Percentiles rank a stretch among this genome's conserved stretches.
Evolutionary conservation across 1,140 invertebrate species (phyloP).

Genomic region (Drosophila mayri): DNA sequence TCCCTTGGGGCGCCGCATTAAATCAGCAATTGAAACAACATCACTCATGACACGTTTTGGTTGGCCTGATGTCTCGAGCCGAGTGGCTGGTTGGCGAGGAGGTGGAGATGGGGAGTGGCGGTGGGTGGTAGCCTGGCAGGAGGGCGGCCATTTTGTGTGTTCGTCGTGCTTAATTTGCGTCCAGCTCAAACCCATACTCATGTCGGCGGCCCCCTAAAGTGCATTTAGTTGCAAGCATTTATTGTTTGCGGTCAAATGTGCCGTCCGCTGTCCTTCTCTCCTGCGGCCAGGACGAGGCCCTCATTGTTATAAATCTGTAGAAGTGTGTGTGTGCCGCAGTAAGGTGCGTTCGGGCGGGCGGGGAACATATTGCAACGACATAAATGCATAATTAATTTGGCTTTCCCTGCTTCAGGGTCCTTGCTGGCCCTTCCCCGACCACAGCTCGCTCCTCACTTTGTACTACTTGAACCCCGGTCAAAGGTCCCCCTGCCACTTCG

Average conservation of each 20-base stretch:
- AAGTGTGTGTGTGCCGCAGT: constrained; percentile 19
- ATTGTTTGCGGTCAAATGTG: constrained; percentile 80
- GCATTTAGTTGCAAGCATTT: constrained; percentile 83
- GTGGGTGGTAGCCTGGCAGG: constrained; percentile 16
- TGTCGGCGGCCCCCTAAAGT: constrained; percentile 62
- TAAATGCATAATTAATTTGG: constrained; percentile 84
- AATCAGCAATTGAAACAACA: constrained; percentile 84
- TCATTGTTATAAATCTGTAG: constrained; percentile 60
- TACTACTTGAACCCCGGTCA: constrained; percentile 39
- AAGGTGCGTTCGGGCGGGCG: constrained; percentile 7
- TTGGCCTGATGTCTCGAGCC: constrained; percentile 48
- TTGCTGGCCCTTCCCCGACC: constrained; percentile 34
- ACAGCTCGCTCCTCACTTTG: constrained; percentile 47
- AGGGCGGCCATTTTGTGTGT: constrained; percentile 67
- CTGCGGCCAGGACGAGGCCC: constrained; percentile 51
- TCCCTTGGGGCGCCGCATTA: constrained; percentile 71
- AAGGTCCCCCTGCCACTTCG: constrained; percentile 1
- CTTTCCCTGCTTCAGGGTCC: constrained; percentile 54
- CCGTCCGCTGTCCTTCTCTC: constrained; percentile 60
- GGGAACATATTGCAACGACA: constrained; percentile 77
- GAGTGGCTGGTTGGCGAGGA: background rate
- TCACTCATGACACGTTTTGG: constrained; percentile 82
- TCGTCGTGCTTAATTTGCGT: constrained; percentile 80
- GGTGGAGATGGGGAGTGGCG: background rate
- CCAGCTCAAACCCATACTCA: constrained; percentile 37